A percentile compares a stretch with the other conserved stretches of the same genome.
Evolutionary conservation across 2,888 invertebrate genomes (phyloP).

Genomic region (Thymelicus sylvestris): DNA sequence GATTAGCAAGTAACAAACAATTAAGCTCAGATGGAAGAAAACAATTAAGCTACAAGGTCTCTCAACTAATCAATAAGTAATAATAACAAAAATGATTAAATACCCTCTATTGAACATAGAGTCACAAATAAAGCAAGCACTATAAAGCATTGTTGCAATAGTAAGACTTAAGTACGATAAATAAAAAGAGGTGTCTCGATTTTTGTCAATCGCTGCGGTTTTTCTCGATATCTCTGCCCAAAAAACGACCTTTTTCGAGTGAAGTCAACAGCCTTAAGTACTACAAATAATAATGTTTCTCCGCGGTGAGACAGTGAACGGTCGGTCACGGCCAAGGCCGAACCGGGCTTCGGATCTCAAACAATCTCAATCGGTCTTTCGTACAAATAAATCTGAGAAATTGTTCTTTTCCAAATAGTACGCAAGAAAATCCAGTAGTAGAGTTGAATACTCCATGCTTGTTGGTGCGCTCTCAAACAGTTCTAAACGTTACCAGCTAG

Average conservation of each 20-base stretch:
- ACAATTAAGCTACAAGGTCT: too few species aligned
- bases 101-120: neutral
- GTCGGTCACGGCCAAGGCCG: constrained; percentile 81
- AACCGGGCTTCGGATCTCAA: constrained; percentile 57
- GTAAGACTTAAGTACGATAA: neutral
- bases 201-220: neutral
- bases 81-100: too few species aligned
- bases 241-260: constrained; percentile 39
- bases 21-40: too few species aligned
- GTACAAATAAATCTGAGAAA: constrained; percentile 54
- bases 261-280: constrained; percentile 32
- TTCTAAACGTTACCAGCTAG: constrained; percentile 39
- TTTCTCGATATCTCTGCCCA: constrained; percentile 7
- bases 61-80: too few species aligned
- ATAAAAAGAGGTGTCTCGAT: constrained; percentile 1
- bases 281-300: constrained; percentile 47
- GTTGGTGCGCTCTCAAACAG: constrained; percentile 40
- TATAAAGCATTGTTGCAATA: neutral
- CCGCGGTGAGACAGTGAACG: constrained; percentile 73
- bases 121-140: neutral
- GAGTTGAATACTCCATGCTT: constrained; percentile 45
- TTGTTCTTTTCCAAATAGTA: constrained; percentile 50
- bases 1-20: too few species aligned
- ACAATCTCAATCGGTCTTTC: constrained; percentile 43
- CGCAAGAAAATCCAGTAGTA: constrained; percentile 47